A percentile compares a stretch with the other conserved stretches of the same genome.
These are phyloP conservation scores for Eupeodes latifasciatus DNA, from an alignment of 2,888 invertebrate genomes.

Conservation along the genomic window DNA sequence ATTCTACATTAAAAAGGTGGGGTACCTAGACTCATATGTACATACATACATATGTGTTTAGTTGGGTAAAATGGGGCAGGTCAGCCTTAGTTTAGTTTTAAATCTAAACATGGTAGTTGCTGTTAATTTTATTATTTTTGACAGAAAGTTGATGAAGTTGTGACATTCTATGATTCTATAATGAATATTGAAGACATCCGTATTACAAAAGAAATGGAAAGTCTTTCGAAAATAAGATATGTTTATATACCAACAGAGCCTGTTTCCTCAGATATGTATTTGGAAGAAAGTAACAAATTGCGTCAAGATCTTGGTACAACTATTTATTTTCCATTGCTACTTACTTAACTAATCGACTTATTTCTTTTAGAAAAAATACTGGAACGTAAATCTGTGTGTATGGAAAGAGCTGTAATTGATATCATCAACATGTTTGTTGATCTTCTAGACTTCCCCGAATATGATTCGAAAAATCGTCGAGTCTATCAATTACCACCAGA, in stretches of 20 bases:
- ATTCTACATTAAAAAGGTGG: too few species aligned
- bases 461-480: slow-evolving; percentile 86
- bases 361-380: slow-evolving; percentile 83
- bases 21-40: too few species aligned
- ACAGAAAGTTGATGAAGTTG: slow-evolving; percentile 79
- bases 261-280: slow-evolving; percentile 87
- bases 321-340: background rate
- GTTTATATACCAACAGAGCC: slow-evolving; percentile 87
- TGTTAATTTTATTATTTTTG: slow-evolving; percentile 6
- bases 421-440: slow-evolving; percentile 91
- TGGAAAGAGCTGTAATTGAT: slow-evolving; percentile 91
- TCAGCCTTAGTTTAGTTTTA: too few species aligned
- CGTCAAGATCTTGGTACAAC: slow-evolving; percentile 81
- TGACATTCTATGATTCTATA: slow-evolving; percentile 83
- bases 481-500: slow-evolving; percentile 87
- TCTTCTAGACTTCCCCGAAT: slow-evolving; percentile 81
- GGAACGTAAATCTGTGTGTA: slow-evolving; percentile 87
- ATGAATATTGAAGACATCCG: slow-evolving; percentile 91
- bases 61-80: too few species aligned
- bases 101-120: too few species aligned
- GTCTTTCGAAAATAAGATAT: slow-evolving; percentile 87
- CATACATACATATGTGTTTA: too few species aligned
- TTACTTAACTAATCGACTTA: background rate
- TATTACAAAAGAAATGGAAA: slow-evolving; percentile 88
- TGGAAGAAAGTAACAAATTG: slow-evolving; percentile 87